Conservation (phyloP, 1,140 invertebrate species). For the Caenorhabditis latens region DNA sequence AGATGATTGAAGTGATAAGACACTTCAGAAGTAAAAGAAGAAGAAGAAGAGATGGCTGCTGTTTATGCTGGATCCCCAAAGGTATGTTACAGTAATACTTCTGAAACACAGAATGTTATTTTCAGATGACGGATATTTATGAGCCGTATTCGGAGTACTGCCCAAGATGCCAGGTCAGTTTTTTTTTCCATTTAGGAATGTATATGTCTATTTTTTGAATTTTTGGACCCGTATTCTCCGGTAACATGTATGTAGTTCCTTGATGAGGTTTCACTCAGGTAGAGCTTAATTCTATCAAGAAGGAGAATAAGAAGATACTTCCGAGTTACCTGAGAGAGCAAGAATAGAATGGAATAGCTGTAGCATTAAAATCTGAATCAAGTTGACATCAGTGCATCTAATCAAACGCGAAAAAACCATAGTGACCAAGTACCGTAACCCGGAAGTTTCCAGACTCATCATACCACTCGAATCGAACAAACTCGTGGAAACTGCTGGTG, state of each 20-base stretch:
- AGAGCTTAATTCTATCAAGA: too few relatives aligned
- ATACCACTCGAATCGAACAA: not conserved
- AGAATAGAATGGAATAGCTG: not conserved
- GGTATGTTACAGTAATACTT: not conserved
- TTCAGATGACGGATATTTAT: not conserved
- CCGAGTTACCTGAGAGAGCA: too few relatives aligned
- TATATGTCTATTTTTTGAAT: not conserved
- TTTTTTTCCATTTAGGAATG: too few relatives aligned
- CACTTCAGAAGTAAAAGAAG: too few relatives aligned
- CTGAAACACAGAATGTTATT: not conserved
- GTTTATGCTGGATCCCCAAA: too few relatives aligned
- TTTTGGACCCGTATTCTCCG: not conserved
- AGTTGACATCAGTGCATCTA: too few relatives aligned
- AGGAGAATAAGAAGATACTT: too few relatives aligned
- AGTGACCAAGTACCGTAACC: not conserved
- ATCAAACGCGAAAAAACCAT: too few relatives aligned
- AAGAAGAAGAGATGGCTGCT: too few relatives aligned
- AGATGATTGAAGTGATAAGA: too few relatives aligned
- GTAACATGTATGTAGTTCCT: not conserved
- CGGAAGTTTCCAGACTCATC: not conserved
- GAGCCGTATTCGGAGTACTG: not conserved
- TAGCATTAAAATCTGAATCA: not conserved
- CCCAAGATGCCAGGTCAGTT: slow-evolving; percentile 14
- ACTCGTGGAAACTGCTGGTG: not conserved
- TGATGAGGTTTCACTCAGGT: not conserved